A percentile compares a stretch with the other conserved stretches of the same genome.
These are phyloP conservation scores for Cremastinae sp. DNA, from an alignment of 2,888 invertebrate genomes.

Conservation along the genomic window DNA sequence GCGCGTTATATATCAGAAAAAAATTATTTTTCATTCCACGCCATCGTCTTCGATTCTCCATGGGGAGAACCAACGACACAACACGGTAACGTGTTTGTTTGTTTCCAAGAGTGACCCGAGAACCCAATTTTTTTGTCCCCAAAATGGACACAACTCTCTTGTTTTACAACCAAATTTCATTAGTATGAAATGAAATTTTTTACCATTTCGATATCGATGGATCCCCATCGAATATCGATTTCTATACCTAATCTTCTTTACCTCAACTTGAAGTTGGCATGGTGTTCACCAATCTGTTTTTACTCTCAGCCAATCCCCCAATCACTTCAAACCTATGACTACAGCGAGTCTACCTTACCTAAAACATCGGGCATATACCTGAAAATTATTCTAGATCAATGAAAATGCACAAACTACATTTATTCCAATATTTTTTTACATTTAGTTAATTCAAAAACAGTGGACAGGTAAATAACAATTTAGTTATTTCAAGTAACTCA, in stretches of 20 bases:
- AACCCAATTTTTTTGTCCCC: not conserved
- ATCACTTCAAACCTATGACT: no score
- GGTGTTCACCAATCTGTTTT: constrained; percentile 21
- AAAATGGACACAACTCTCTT: not conserved
- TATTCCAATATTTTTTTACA: not conserved
- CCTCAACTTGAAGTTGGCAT: constrained; percentile 18
- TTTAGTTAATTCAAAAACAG: constrained; percentile 28
- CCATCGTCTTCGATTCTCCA: not conserved
- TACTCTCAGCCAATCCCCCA: constrained; percentile 2
- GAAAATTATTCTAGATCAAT: no score
- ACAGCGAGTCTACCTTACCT: no score
- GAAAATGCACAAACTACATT: no score
- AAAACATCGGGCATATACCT: no score
- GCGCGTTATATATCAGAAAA: constrained; percentile 47
- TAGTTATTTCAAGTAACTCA: not conserved
- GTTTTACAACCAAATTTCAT: not conserved
- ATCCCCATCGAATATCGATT: constrained; percentile 9
- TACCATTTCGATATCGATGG: not conserved
- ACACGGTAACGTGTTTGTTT: constrained; percentile 28
- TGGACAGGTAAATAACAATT: constrained; percentile 22
- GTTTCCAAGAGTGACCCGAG: constrained; percentile 8
- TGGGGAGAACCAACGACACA: constrained; percentile 10
- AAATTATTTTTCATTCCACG: constrained; percentile 9
- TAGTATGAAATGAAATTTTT: constrained; percentile 7
- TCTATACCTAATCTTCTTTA: constrained; percentile 7